These are phyloP conservation scores for Mesorhabditis spiculigera DNA, from an alignment of 2,888 invertebrate genomes.

Conservation along the genomic window DNA sequence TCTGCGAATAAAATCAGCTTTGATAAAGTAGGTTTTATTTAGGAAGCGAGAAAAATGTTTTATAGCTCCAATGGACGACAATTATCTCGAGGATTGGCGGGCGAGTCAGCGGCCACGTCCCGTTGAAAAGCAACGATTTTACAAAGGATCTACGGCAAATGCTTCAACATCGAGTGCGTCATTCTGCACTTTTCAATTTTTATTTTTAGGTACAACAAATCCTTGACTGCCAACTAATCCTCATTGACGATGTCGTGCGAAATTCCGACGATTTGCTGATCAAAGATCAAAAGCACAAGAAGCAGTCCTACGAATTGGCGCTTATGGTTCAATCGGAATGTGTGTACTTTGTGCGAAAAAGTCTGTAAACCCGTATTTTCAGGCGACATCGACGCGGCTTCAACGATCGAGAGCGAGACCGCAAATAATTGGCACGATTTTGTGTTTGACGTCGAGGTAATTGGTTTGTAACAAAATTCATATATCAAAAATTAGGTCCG, in stretches of 20 bases:
- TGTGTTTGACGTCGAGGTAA: constrained; percentile 3
- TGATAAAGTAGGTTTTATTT: no score
- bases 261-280: not conserved
- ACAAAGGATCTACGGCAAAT: no score
- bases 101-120: no score
- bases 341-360: not conserved
- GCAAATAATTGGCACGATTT: not conserved
- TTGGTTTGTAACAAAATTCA: no score
- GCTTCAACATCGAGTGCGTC: no score
- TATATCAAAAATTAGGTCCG: constrained; percentile 20
- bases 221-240: not conserved
- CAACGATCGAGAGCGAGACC: not conserved
- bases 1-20: no score
- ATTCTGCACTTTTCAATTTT: not conserved
- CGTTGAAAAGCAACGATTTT: no score
- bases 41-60: no score
- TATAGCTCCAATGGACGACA: no score
- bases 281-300: constrained; percentile 1
- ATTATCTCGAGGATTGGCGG: no score
- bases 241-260: not conserved
- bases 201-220: not conserved
- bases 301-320: not conserved
- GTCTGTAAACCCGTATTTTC: not conserved
- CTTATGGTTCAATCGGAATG: not conserved
- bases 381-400: not conserved